These are phyloP conservation scores for Bombus turneri DNA, from an alignment of 1,140 invertebrate species.

Conservation along the genomic window DNA sequence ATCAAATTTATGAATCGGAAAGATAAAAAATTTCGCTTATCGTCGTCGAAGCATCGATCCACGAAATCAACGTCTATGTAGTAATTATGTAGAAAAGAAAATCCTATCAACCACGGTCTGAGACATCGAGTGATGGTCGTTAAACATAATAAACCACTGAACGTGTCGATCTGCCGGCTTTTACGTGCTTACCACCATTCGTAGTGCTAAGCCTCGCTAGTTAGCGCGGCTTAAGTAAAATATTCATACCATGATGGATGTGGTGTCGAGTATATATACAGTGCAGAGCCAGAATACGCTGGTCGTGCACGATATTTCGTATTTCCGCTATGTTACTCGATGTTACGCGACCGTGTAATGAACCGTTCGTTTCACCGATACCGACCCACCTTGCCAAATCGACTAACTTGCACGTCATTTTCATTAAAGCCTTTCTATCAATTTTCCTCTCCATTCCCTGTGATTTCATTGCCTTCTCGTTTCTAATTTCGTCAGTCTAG, in stretches of 20 bases:
- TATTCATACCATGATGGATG: conserved; percentile 63
- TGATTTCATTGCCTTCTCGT: not conserved
- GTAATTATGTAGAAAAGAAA: not conserved
- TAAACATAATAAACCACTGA: conserved; percentile 15
- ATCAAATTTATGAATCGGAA: too few relatives aligned
- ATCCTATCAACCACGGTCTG: not conserved
- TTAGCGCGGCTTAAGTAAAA: conserved; percentile 55
- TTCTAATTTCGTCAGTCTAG: not conserved
- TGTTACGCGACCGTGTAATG: conserved; percentile 32
- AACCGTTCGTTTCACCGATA: conserved; percentile 21
- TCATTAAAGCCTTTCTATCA: conserved; percentile 18
- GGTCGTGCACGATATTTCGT: conserved; percentile 45
- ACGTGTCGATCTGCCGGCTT: conserved; percentile 21
- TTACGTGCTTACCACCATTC: conserved; percentile 32
- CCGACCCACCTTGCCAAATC: not conserved
- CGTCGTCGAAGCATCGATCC: not conserved
- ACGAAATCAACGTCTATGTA: fast-evolving
- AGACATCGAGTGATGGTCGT: not conserved
- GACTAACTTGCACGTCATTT: not conserved
- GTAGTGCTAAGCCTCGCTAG: conserved; percentile 44
- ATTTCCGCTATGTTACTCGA: conserved; percentile 36
- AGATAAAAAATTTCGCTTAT: not conserved
- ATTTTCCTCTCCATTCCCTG: not conserved
- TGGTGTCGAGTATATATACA: conserved; percentile 18
- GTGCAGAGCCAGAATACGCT: not conserved